Percentiles rank a stretch among this genome's conserved stretches.
These are phyloP conservation scores for Artibeus jamaicensis DNA, from an alignment of 2,797 vertebrate genomes.

Conservation along the genomic window DNA sequence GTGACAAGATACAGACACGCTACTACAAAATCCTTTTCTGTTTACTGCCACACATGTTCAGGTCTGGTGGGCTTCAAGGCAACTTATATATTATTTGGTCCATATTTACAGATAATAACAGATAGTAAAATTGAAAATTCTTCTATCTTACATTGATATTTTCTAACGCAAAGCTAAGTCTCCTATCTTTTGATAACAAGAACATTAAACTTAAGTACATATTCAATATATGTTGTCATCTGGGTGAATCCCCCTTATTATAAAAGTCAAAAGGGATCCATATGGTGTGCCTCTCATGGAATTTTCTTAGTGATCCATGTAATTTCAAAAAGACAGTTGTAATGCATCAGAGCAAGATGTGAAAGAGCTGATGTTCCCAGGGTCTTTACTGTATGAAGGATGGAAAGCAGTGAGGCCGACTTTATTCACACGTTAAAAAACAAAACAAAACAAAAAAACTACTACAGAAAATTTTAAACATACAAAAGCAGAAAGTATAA, in stretches of 20 bases:
- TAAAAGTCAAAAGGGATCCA: neutral
- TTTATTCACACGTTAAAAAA: neutral
- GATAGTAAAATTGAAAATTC: neutral
- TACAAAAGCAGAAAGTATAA: neutral
- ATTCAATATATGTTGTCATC: neutral
- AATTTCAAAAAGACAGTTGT: neutral
- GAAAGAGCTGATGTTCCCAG: neutral
- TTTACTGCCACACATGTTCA: neutral
- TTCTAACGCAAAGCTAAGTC: constrained; percentile 32
- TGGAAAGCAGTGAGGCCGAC: neutral
- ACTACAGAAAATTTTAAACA: neutral
- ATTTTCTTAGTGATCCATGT: neutral
- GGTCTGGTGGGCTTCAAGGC: neutral
- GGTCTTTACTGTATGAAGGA: neutral
- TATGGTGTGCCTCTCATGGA: neutral
- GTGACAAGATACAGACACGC: neutral
- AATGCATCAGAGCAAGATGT: neutral
- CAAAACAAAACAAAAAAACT: too few relatives aligned
- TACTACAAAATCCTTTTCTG: neutral
- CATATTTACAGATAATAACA: constrained; percentile 1
- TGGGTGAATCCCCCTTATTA: neutral
- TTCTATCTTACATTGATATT: neutral
- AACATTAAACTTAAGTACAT: neutral
- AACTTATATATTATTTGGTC: neutral
- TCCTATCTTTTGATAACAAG: neutral